These are phyloP conservation scores for Bembecia ichneumoniformis DNA, from an alignment of 2,888 invertebrate genomes.

Conservation along the genomic window DNA sequence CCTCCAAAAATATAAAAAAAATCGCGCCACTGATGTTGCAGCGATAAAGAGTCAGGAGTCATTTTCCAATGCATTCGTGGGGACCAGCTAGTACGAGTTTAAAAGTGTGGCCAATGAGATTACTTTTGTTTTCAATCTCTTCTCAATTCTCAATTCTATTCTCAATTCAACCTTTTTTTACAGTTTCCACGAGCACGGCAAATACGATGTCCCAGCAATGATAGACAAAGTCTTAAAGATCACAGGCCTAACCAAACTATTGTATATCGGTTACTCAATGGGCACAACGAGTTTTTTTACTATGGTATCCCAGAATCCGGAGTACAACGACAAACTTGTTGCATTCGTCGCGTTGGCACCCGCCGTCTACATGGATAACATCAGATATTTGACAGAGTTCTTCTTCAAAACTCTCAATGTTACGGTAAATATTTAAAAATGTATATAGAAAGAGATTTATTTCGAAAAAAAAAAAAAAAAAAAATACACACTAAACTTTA, in stretches of 20 bases:
- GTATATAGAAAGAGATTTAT: background rate
- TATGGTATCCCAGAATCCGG: constrained; percentile 66
- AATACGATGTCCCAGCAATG: constrained; percentile 70
- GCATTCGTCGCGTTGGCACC: constrained; percentile 69
- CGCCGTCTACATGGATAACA: constrained; percentile 56
- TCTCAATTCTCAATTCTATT: too few species aligned
- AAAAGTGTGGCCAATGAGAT: too few species aligned
- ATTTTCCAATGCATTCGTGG: too few species aligned
- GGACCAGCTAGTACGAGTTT: too few species aligned
- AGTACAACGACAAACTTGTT: constrained; percentile 66
- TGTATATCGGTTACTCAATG: constrained; percentile 75
- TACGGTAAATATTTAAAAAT: constrained; percentile 27
- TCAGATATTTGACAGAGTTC: constrained; percentile 24
- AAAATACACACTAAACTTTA: too few species aligned
- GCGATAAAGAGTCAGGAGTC: too few species aligned
- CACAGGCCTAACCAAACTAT: constrained; percentile 44
- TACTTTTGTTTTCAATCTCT: too few species aligned
- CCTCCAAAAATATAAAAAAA: too few species aligned
- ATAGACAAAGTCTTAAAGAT: constrained; percentile 62
- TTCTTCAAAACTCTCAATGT: constrained; percentile 32
- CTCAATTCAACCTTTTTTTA: constrained; percentile 12
- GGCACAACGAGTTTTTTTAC: constrained; percentile 71
- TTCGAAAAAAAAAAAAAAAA: too few species aligned
- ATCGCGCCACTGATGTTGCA: too few species aligned
- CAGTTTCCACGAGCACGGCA: constrained; percentile 74